phyloP scores from a whole-genome alignment of 2,797 vertebrate genomes.

The Thripadectes ignobilis region DNA sequence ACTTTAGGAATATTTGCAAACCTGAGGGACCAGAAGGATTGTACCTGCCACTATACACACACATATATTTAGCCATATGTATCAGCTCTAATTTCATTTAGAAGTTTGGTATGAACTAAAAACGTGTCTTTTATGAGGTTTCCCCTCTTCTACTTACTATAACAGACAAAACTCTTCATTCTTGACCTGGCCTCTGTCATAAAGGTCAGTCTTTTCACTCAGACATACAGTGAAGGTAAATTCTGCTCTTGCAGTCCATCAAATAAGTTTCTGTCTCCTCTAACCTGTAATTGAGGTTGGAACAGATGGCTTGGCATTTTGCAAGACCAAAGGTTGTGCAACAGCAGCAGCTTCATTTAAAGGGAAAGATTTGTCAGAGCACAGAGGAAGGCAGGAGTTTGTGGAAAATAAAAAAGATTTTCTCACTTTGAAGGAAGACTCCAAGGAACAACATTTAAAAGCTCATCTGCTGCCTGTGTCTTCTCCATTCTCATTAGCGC shows the following conservation, averaged over 20 bases:
- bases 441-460: not conserved
- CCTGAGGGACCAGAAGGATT: rapidly evolving
- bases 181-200: not conserved
- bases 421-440: not conserved
- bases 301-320: slow-evolving; percentile 61
- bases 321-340: slow-evolving; percentile 58
- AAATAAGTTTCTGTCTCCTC: slow-evolving; percentile 57
- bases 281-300: slow-evolving; percentile 62
- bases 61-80: rapidly evolving
- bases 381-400: not conserved
- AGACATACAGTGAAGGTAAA: slow-evolving; percentile 21
- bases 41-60: rapidly evolving
- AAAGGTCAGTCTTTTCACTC: not conserved
- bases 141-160: not conserved
- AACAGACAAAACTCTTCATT: not conserved
- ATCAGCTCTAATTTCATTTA: not conserved
- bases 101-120: not conserved
- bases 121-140: not conserved
- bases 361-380: slow-evolving; percentile 26
- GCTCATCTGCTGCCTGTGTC: not conserved
- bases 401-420: not conserved
- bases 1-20: not conserved
- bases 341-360: slow-evolving; percentile 42
- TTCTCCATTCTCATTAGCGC: not conserved
- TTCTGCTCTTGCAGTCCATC: slow-evolving; percentile 29